Base-by-base conservation (phyloP, 2,888 invertebrate species). In the Ctenicera cuprea region DNA sequence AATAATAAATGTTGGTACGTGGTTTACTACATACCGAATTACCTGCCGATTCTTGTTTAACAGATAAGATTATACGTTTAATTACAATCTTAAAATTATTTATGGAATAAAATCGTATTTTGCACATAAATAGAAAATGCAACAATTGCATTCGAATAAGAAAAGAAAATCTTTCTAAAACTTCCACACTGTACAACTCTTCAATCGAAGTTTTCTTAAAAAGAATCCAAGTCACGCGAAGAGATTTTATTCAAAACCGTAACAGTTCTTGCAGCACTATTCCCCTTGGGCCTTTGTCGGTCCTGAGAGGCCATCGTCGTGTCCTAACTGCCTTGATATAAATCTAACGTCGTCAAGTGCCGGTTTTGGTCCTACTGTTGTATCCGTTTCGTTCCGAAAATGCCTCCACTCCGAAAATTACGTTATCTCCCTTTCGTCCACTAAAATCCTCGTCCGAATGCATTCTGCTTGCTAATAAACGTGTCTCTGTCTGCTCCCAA, bases 311-410 rank as follows among this genome's bases (percentile, higher is more conserved):
- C 80, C 79, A 80, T 80, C 80, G 76, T 75, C 76, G 77, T 77
- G 78, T 79, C 80, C 79, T 78, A 76, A 79, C 77, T 75, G 75
- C 79, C 75, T 54, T 48, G 81, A 82, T 82, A 82, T 82, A 81
- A 82, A 82, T 82, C 82, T 82, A 80, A 80, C 78, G 77, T 75
- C 69, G 77, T 74, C 65, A 65, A 65, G 67, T 71, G 71, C 65
- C 73, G 57, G 43, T 57, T 64, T 67, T 61, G 71, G 62, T 61
- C 62, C 71, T 41, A 68, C 70, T 62, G 66, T 67, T 57, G 61
- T 73, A 50, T 68, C 69, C 69, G 18, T 30, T 18, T 18, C 30
- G 30, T 30, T 45, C 16, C 8, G 26, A 38, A 59, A 38, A 12
- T 16, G 20, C 16, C 30, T 18, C 26, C 59, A 37, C 59, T 30